A percentile compares a stretch with the other conserved stretches of the same genome.
Conservation (phyloP, 1,140 invertebrate species). For the Ceratina australensis region DNA sequence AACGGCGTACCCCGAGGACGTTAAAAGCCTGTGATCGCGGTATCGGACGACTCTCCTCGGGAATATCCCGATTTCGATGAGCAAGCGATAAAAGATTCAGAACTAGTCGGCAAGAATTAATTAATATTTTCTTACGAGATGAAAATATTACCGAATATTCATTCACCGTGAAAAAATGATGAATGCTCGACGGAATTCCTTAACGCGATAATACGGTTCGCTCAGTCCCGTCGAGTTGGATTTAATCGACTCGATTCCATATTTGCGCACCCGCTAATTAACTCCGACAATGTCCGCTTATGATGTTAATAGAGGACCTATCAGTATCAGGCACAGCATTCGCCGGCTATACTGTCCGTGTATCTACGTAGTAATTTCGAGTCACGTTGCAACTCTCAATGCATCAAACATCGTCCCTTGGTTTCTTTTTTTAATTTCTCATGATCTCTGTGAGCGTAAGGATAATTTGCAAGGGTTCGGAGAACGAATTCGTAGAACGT, state of each 20-base stretch:
- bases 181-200: too few relatives aligned
- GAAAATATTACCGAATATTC: too few relatives aligned
- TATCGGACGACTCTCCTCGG: neutral
- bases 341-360: too few relatives aligned
- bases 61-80: neutral
- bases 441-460: neutral
- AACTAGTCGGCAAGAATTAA: neutral
- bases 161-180: too few relatives aligned
- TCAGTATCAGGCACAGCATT: too few relatives aligned
- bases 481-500: too few relatives aligned
- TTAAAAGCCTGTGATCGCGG: conserved; percentile 17
- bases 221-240: neutral
- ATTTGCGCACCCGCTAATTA: neutral
- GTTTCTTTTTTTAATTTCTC: neutral
- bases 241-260: conserved; percentile 1
- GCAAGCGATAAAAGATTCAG: neutral
- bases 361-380: too few relatives aligned
- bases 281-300: neutral
- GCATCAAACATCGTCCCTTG: neutral
- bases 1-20: conserved; percentile 19
- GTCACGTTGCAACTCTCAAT: too few relatives aligned
- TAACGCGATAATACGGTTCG: too few relatives aligned
- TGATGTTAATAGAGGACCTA: neutral
- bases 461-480: too few relatives aligned
- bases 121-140: too few relatives aligned